A percentile compares a stretch with the other conserved stretches of the same genome.
Evolutionary conservation across 2,888 invertebrate species (phyloP).

Genomic region (Carcina quercana): DNA sequence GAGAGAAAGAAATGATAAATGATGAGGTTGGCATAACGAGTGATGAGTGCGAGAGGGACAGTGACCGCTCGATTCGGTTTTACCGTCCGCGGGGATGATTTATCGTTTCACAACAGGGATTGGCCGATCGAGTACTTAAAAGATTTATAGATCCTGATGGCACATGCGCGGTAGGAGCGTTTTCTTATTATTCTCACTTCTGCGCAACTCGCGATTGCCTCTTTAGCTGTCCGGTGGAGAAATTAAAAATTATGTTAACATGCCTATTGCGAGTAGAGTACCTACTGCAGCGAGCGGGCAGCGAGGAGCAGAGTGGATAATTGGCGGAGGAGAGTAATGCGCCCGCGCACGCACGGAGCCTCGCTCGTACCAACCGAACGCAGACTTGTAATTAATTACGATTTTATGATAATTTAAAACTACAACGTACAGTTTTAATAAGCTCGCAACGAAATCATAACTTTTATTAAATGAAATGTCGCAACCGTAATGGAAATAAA

Average conservation of each 20-base stretch:
- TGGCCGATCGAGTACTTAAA: constrained; percentile 69
- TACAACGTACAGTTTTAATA: too few species aligned
- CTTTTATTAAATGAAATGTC: too few species aligned
- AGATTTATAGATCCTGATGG: constrained; percentile 71
- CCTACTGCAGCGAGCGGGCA: constrained; percentile 24
- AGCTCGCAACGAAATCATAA: too few species aligned
- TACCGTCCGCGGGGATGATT: constrained; percentile 66
- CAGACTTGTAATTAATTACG: constrained; percentile 21
- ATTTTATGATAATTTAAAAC: constrained; percentile 4
- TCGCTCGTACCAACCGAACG: constrained; percentile 7
- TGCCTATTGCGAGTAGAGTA: constrained; percentile 50
- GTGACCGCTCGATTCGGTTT: constrained; percentile 49
- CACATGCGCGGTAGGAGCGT: constrained; percentile 72
- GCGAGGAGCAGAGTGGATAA: constrained; percentile 45
- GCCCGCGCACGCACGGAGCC: constrained; percentile 27
- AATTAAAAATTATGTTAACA: constrained; percentile 71
- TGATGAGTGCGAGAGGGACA: constrained; percentile 51
- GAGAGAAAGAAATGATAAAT: constrained; percentile 71
- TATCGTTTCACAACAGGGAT: constrained; percentile 73
- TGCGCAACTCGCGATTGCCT: constrained; percentile 61
- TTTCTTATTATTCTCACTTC: constrained; percentile 73
- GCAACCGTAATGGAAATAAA: too few species aligned
- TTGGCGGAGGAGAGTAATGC: constrained; percentile 52
- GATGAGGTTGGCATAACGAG: constrained; percentile 42
- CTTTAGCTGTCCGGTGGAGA: constrained; percentile 53